Evolutionary conservation across 2,888 invertebrate genomes (phyloP).

Genomic region (Ceraclea dissimilis): DNA sequence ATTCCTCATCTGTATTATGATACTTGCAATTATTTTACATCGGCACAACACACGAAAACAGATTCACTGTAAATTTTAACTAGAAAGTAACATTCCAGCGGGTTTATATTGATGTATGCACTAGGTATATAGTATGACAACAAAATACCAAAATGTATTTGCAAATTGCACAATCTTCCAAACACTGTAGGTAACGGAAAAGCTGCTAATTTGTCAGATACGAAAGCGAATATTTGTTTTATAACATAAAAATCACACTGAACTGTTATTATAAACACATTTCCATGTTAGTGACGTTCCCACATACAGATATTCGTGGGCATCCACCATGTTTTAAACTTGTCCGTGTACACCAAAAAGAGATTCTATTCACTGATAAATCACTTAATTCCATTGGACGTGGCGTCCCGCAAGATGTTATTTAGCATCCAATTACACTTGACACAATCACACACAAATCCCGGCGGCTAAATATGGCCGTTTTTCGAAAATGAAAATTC

Average conservation of each 20-base stretch:
- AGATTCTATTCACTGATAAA: slow-evolving; percentile 52
- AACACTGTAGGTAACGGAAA: background rate
- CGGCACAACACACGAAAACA: background rate
- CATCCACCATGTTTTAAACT: slow-evolving; percentile 44
- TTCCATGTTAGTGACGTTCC: slow-evolving; percentile 20
- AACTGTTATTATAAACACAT: slow-evolving; percentile 24
- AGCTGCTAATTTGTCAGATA: background rate
- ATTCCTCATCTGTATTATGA: background rate
- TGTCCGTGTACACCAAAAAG: slow-evolving; percentile 31
- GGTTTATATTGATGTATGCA: slow-evolving; percentile 15
- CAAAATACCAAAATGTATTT: slow-evolving; percentile 20
- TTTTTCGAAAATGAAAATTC: slow-evolving; percentile 35
- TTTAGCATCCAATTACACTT: slow-evolving; percentile 4
- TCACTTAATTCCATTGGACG: slow-evolving; percentile 45
- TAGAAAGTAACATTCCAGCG: slow-evolving; percentile 2
- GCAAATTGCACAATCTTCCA: background rate
- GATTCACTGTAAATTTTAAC: background rate
- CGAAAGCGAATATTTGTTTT: background rate
- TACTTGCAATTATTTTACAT: background rate
- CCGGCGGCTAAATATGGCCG: slow-evolving; percentile 26
- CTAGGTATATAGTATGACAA: slow-evolving; percentile 13
- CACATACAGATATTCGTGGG: slow-evolving; percentile 24
- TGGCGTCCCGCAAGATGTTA: slow-evolving; percentile 7
- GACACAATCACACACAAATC: slow-evolving; percentile 13
- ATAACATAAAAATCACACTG: slow-evolving; percentile 23